These are phyloP conservation scores for Zoanthus sansibaricus DNA, from an alignment of 92 coral and sea anemone species.

Conservation along the genomic window DNA sequence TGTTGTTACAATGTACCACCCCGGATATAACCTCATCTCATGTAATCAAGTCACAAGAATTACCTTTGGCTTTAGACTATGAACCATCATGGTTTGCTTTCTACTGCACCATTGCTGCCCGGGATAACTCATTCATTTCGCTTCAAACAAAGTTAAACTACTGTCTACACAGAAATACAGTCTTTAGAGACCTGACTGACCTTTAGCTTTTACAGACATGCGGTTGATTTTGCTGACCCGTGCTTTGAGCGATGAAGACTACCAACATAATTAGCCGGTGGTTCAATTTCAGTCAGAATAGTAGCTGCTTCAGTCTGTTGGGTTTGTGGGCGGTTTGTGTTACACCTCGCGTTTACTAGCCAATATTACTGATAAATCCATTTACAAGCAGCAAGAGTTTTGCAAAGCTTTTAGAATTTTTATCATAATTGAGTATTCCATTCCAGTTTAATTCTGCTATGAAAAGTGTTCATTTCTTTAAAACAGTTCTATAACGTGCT, in stretches of 20 bases:
- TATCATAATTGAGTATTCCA: neutral
- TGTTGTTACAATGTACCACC: constrained; percentile 17
- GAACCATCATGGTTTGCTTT: neutral
- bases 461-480: neutral
- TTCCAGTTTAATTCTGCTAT: neutral
- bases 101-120: neutral
- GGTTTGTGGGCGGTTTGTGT: too few species aligned
- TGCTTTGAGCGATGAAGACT: neutral
- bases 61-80: neutral
- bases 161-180: neutral
- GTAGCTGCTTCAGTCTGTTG: neutral
- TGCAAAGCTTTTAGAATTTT: neutral
- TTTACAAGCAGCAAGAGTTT: neutral
- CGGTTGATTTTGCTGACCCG: neutral
- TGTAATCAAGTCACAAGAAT: neutral
- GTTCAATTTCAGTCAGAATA: neutral
- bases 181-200: neutral
- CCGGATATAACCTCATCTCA: constrained; percentile 10
- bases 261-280: constrained; percentile 6
- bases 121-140: neutral
- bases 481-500: constrained; percentile 24
- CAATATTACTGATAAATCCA: neutral
- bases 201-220: constrained; percentile 12
- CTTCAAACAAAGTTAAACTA: neutral
- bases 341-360: neutral